Evolutionary conservation across 2,797 vertebrate species (phyloP).

Genomic region (Tiaroga cobitis): DNA sequence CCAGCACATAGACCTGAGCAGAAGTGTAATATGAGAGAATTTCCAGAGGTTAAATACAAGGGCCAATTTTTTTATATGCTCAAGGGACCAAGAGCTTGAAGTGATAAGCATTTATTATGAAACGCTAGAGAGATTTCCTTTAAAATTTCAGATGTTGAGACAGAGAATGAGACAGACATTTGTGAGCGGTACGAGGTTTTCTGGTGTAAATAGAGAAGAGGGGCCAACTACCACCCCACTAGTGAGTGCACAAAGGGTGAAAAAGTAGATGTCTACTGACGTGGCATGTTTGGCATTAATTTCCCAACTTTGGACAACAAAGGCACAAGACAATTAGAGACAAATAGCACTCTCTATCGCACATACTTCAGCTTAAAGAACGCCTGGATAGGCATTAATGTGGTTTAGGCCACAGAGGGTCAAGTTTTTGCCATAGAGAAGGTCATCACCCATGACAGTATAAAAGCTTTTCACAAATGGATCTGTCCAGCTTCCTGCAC

Average conservation of each 20-base stretch:
- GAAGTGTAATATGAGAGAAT: not conserved
- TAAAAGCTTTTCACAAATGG: conserved; percentile 45
- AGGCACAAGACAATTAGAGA: not conserved
- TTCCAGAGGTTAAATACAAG: conserved; percentile 26
- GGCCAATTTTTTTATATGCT: not conserved
- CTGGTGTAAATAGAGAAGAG: not conserved
- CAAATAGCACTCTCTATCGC: not conserved
- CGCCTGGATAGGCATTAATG: not conserved
- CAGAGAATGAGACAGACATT: not conserved
- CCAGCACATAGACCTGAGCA: not conserved
- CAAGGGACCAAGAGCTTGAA: not conserved
- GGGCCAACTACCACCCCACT: not conserved
- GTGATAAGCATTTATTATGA: not conserved
- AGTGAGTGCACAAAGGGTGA: not conserved
- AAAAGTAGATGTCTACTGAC: not conserved
- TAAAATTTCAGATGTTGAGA: conserved; percentile 5
- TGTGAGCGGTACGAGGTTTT: not conserved
- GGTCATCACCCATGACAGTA: conserved; percentile 29
- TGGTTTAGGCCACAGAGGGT: conserved; percentile 15
- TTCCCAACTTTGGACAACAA: not conserved
- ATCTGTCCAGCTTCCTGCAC: conserved; percentile 9
- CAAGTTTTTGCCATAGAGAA: conserved; percentile 34
- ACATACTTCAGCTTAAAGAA: not conserved
- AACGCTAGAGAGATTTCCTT: not conserved
- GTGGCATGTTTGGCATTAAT: not conserved